Base-by-base conservation (phyloP, 2,797 vertebrate species). In the Antennarius maculatus region DNA sequence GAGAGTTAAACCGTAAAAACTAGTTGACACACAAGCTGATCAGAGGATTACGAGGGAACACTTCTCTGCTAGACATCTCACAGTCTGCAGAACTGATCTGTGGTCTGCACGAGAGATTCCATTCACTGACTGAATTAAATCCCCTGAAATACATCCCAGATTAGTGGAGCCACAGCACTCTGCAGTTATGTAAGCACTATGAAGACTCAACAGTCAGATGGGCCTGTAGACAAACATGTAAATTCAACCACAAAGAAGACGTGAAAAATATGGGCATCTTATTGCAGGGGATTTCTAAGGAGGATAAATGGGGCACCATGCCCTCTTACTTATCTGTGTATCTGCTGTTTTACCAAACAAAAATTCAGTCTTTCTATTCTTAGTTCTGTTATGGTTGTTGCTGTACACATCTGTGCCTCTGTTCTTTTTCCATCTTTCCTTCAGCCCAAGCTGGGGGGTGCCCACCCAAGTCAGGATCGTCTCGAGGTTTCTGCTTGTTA, bases 141-240 rank as follows among this genome's bases (percentile, higher is more conserved):
- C 85, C 89, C 74, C 71, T 89, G 82, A 92, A 91, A 88, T 71
- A 79, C 74, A 86, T 71, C 79, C 64, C 74, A 77, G 85, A 92
- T 90, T 91, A 90, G 77, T 39, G 53, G 46, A 61, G 58, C 56
- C 59, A 65, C 65, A 84, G 69, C 67, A 58, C 74, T 60, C 61
- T 46, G 59, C 56, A 37, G 72, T 90, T 88, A 83, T 57, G 69
- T 74, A 87, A 88, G 66, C 57, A 23, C 0, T 18, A 31, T 45
- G 59, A 49, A 54, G 74, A 69, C 59, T 34, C 39, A 14, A 31
- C 62, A 41, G 66, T 63, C 69, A 41, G 69, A 64, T 61, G 63
- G 66, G 71, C 66, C 10, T n/a, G 55, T 12, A 69, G 50, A 64
- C 64, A 77, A 76, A 78, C 69, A 70, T 47, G 48, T 54, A 57